phyloP scores from a whole-genome alignment of 2,888 invertebrate species.

The Mesorhabditis sp. region DNA sequence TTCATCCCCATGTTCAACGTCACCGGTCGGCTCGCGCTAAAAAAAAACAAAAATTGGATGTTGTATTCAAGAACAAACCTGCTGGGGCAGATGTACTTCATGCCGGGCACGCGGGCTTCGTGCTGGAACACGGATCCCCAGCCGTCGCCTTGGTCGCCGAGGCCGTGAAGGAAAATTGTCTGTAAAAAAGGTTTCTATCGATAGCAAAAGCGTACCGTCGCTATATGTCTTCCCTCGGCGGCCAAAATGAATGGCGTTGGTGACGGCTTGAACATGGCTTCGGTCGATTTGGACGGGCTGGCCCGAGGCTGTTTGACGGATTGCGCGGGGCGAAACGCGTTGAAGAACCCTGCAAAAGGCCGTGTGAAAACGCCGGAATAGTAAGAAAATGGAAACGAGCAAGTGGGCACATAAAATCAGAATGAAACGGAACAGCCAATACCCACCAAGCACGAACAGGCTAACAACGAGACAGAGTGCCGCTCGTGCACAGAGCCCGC shows the following conservation, averaged over 20 bases:
- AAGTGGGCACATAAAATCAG: not conserved
- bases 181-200: conserved; percentile 10
- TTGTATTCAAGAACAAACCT: conserved; percentile 31
- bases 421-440: not conserved
- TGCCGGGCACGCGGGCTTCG: conserved; percentile 27
- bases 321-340: too few species aligned
- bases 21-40: conserved; percentile 43
- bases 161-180: conserved; percentile 56
- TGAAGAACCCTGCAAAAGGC: too few species aligned
- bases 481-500: too few species aligned
- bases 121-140: conserved; percentile 47
- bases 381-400: not conserved
- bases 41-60: conserved; percentile 10
- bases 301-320: too few species aligned
- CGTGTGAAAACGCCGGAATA: not conserved
- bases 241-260: conserved; percentile 16
- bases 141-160: conserved; percentile 56
- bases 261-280: not conserved
- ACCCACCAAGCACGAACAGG: too few species aligned
- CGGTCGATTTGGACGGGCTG: too few species aligned
- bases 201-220: conserved; percentile 1
- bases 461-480: too few species aligned
- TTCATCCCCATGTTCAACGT: conserved; percentile 55
- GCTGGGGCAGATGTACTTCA: conserved; percentile 50
- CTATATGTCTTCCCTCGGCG: conserved; percentile 11